Evolutionary conservation across 2,113 vertebrate genomes (phyloP), one percentile per base, ranked within the genome.

Genomic region (Vanacampus margaritifer): DNA sequence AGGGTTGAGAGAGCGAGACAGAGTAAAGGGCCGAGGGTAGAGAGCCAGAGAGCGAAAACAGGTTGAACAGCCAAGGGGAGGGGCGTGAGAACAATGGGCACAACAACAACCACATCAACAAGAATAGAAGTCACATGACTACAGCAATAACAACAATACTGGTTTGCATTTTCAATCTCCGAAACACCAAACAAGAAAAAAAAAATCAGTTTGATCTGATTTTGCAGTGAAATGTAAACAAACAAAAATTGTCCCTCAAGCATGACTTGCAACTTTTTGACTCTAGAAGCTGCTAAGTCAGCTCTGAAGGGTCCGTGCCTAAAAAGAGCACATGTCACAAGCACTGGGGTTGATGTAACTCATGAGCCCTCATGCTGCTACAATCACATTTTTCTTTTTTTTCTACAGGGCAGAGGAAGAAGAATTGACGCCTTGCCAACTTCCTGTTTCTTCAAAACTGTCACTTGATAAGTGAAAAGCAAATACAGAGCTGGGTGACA

Each of bases 271-370:
- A 43, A 62, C 60, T 26, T 43, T 41, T 62, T 2, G 61, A 79
- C 87, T 85, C 80, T 65, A 81, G 91, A 92, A 91, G 88, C 91
- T 90, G 90, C 89, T 90, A 59, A 9, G 80, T 61, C 70, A 85
- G 77, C 60, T 51, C 83, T 87, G 67, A 87, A 87, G 90, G 86
- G 89, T 89, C 88, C 89, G 71, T 69, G 81, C 79, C 79, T 66
- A 68, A 82, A 89, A 74, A 81, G 83, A 80, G 16, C 53, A 56
- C 54, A 60, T 71, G 73, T 83, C 67, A 78, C 73, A 63, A 48
- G 65, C 7, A 64, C 56, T 65, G 68, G 26, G 2, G 2, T 66
- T 61, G 60, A 16, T 78, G 61, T 64, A 51, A 32, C 35, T 73
- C 41, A 14, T 36, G 16, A 59, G 58, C 41, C 48, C 36, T 45